A percentile compares a stretch with the other conserved stretches of the same genome.
Evolutionary conservation across 2,113 vertebrate genomes (phyloP).

Genomic region (Nansenia antarctica): DNA sequence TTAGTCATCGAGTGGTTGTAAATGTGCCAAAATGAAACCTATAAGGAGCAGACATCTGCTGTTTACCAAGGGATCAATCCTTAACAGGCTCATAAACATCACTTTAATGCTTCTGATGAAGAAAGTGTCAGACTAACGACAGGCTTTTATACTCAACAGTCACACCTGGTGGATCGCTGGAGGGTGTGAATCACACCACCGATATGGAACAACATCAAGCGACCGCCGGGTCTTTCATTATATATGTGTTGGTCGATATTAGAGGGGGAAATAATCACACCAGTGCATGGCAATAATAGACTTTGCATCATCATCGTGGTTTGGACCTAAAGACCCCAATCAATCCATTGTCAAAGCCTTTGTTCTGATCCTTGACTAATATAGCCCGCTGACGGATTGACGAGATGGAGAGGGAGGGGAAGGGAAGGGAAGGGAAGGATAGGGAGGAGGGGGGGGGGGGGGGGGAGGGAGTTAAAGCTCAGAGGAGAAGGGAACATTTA

Average conservation of each 20-base stretch:
- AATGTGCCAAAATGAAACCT: too few relatives aligned
- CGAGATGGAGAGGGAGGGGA: background rate
- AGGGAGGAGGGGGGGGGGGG: background rate
- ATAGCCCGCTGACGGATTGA: slow-evolving; percentile 19
- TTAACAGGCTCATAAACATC: slow-evolving; percentile 33
- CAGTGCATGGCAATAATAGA: slow-evolving; percentile 41
- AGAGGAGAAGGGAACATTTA: background rate
- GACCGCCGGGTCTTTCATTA: slow-evolving; percentile 1
- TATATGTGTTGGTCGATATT: background rate
- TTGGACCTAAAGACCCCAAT: slow-evolving; percentile 34
- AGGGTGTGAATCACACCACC: too few relatives aligned
- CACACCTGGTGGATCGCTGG: background rate
- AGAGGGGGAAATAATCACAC: slow-evolving; percentile 18
- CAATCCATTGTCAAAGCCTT: slow-evolving; percentile 22
- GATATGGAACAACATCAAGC: slow-evolving; percentile 13
- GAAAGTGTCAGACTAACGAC: too few relatives aligned
- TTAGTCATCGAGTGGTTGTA: too few relatives aligned
- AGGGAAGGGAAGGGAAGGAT: background rate
- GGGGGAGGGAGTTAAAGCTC: background rate
- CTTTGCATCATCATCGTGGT: slow-evolving; percentile 47
- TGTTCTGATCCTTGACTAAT: slow-evolving; percentile 25
- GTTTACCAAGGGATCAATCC: too few relatives aligned
- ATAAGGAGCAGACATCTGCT: too few relatives aligned
- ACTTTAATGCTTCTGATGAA: slow-evolving; percentile 26
- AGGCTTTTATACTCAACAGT: slow-evolving; percentile 5